A percentile compares a stretch with the other conserved stretches of the same genome.
phyloP scores from a whole-genome alignment of 2,888 invertebrate genomes.

The Hirtodrosophila duncani region DNA sequence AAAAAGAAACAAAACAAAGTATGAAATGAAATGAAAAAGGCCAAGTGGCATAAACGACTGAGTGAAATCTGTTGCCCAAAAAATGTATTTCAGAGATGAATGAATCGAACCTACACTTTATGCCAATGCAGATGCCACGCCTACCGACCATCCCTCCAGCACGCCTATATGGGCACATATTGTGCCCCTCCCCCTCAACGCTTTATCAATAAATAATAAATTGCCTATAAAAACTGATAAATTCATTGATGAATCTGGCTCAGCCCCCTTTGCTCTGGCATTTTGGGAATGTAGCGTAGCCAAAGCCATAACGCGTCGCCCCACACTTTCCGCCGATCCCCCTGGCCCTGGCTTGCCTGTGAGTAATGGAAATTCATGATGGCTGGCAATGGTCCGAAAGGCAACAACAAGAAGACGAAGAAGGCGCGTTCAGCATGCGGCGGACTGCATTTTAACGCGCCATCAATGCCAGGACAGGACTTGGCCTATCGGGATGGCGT shows the following conservation, averaged over 20 bases:
- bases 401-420: neutral
- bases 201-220: constrained; percentile 68
- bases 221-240: constrained; percentile 70
- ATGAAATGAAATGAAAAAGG: constrained; percentile 5
- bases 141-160: neutral
- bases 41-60: constrained; percentile 19
- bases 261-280: neutral
- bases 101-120: constrained; percentile 8
- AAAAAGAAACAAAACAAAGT: constrained; percentile 10
- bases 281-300: neutral
- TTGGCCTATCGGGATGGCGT: too few relatives aligned
- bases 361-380: constrained; percentile 65
- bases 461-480: too few relatives aligned
- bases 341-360: constrained; percentile 15
- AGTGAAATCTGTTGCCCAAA: constrained; percentile 43
- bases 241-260: constrained; percentile 62
- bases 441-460: constrained; percentile 32
- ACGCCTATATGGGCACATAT: too few relatives aligned
- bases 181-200: constrained; percentile 3
- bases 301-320: constrained; percentile 26
- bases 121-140: too few relatives aligned
- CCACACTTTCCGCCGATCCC: neutral
- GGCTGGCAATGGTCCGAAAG: constrained; percentile 11
- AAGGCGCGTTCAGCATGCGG: constrained; percentile 16
- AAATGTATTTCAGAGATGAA: constrained; percentile 30